Percentiles rank a stretch among this genome's conserved stretches.
Conservation (phyloP, 2,888 invertebrate species). For the Cremastinae sp. region DNA sequence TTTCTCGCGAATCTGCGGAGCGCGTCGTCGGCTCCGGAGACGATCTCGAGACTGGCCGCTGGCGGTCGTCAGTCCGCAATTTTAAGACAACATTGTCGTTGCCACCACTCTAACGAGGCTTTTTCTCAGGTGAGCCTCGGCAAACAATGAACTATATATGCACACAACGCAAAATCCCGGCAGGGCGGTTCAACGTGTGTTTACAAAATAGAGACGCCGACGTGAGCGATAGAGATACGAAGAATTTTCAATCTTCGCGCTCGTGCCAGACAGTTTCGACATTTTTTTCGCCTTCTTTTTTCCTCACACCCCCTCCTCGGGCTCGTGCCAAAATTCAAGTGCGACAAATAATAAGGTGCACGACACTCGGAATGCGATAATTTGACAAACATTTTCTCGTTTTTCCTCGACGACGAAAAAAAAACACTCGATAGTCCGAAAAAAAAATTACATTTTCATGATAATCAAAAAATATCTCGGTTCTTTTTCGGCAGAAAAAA, state of each 20-base stretch:
- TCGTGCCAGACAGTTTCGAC: neutral
- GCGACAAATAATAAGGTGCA: too few species aligned
- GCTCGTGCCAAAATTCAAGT: too few species aligned
- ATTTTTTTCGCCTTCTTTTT: too few species aligned
- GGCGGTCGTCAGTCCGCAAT: constrained; percentile 33
- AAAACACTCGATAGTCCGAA: too few species aligned
- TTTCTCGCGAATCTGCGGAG: constrained; percentile 19
- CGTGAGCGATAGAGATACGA: neutral
- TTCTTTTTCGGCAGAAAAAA: too few species aligned
- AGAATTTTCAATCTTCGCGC: neutral
- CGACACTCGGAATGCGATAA: too few species aligned
- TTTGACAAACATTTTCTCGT: neutral
- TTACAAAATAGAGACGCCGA: neutral
- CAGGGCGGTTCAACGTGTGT: too few species aligned
- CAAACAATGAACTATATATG: neutral
- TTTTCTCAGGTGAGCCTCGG: neutral
- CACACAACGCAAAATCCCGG: neutral
- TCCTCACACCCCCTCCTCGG: too few species aligned
- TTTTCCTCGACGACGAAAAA: neutral
- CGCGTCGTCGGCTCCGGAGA: constrained; percentile 32
- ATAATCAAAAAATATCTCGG: too few species aligned
- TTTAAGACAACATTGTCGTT: constrained; percentile 51
- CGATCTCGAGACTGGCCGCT: constrained; percentile 46
- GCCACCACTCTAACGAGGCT: constrained; percentile 17
- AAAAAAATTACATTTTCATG: too few species aligned